Evolutionary conservation across 2,113 vertebrate genomes (phyloP), one percentile per base, ranked within the genome.

Genomic region (Cebidichthys violaceus): DNA sequence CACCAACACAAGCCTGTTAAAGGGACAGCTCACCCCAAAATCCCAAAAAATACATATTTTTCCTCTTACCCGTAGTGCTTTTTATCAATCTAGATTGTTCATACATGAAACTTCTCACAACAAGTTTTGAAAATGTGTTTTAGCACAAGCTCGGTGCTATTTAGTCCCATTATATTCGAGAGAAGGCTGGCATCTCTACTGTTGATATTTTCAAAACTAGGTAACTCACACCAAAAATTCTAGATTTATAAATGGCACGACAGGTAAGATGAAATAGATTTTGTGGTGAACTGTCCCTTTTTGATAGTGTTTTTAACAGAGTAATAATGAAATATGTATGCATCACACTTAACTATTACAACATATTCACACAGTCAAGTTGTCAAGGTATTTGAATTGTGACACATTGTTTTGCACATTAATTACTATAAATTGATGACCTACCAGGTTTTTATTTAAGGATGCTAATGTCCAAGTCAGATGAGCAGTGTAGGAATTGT

Each of bases 1-100:
- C 69, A 80, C 57, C 39, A 73, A 68, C 60, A 11, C 27, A 61
- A 59, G 37, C 2, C n/a, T 72, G 18, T 57, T 57, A 57, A 57
- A 57, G 4, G 55, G 24, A 57, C 24, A 14, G 55, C 15, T 27
- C 3, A 29, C 55, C 24, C 24, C 55, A 27, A 27, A 27, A 14
- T 55, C 1, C 1, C 31, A 27, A 57, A 24, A 27, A 14, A 24
- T 57, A 57, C 54, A 57, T 11, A 55, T 55, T 55, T 33, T 24
- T 24, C 52, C 52, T 24, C 52, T 47, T 47, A 18, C 52, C 52
- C 22, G 20, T 55, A 55, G 52, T 55, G 52, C 8, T 24, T 55
- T n/a, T 55, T 22, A 54, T n/a, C 22, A n/a, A n/a, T 54, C 2
- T 54, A 24, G 20, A 22, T n/a, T 24, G n/a, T 1, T 55, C 4